Conservation (phyloP, 2,888 invertebrate species). For the Elysia crispata region DNA sequence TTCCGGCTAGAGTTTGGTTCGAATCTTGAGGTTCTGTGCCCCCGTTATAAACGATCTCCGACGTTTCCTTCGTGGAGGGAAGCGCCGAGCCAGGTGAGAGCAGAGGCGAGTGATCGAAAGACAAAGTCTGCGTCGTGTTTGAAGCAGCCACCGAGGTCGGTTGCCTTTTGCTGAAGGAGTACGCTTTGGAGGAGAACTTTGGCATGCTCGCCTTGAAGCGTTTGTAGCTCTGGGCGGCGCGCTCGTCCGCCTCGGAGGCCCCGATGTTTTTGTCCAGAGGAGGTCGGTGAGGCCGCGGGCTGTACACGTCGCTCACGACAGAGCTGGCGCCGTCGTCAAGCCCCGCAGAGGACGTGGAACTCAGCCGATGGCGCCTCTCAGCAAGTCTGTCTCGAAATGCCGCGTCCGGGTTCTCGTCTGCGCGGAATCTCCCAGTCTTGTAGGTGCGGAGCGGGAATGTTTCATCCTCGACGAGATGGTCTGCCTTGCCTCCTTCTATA, state of each 20-base stretch:
- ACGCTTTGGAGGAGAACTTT: slow-evolving; percentile 47
- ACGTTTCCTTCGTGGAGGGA: not conserved
- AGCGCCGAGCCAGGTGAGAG: not conserved
- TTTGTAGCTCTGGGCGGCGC: not conserved
- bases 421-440: not conserved
- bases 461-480: not conserved
- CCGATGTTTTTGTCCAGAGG: not conserved
- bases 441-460: not conserved
- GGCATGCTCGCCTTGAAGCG: slow-evolving; percentile 51
- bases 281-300: slow-evolving; percentile 9
- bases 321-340: slow-evolving; percentile 22
- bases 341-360: not conserved
- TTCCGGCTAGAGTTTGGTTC: too few relatives aligned
- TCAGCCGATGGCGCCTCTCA: not conserved
- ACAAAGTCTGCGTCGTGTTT: not conserved
- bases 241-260: not conserved
- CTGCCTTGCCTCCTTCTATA: not conserved
- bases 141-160: too few relatives aligned
- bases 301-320: slow-evolving; percentile 16
- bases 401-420: not conserved
- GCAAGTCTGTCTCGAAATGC: not conserved
- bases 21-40: too few relatives aligned
- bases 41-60: too few relatives aligned
- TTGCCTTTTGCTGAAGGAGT: slow-evolving; percentile 23
- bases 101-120: not conserved